phyloP scores from a whole-genome alignment of 2,113 vertebrate species.

The Equus quagga region DNA sequence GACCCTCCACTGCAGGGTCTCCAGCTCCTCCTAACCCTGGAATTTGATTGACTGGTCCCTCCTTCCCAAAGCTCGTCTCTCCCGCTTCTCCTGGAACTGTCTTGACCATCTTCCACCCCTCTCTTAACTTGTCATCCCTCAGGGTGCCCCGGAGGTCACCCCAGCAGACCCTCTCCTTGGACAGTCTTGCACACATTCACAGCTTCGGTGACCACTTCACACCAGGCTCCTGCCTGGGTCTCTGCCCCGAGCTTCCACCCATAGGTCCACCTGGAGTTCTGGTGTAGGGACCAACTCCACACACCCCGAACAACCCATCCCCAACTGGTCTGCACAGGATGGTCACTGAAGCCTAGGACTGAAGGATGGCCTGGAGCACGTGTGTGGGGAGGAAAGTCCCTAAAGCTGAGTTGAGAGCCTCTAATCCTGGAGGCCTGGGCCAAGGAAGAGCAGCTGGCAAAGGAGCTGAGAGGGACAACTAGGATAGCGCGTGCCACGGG shows the following conservation, averaged over 20 bases:
- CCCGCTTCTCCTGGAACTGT: not conserved
- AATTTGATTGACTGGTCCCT: not conserved
- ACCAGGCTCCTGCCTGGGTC: not conserved
- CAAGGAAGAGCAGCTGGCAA: not conserved
- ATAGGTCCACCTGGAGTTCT: not conserved
- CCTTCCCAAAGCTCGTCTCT: not conserved
- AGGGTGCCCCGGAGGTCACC: rapidly evolving
- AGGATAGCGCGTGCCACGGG: rapidly evolving
- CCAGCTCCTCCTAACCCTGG: not conserved
- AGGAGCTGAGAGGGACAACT: not conserved
- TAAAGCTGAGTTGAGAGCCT: not conserved
- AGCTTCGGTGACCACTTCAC: rapidly evolving
- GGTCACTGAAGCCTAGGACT: not conserved
- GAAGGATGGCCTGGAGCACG: too few species aligned
- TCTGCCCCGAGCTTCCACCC: not conserved
- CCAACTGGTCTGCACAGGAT: not conserved
- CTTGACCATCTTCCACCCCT: not conserved
- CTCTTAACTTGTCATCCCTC: not conserved
- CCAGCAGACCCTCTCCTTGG: not conserved
- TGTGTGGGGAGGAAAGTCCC: rapidly evolving
- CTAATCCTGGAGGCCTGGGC: not conserved
- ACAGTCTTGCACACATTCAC: rapidly evolving
- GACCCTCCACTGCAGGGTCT: not conserved
- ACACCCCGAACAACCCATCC: not conserved
- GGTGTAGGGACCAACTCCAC: not conserved